Evolutionary conservation across 2,888 invertebrate species (phyloP), one percentile per base, ranked within the genome.

Genomic region (Eupithecia exiguata): DNA sequence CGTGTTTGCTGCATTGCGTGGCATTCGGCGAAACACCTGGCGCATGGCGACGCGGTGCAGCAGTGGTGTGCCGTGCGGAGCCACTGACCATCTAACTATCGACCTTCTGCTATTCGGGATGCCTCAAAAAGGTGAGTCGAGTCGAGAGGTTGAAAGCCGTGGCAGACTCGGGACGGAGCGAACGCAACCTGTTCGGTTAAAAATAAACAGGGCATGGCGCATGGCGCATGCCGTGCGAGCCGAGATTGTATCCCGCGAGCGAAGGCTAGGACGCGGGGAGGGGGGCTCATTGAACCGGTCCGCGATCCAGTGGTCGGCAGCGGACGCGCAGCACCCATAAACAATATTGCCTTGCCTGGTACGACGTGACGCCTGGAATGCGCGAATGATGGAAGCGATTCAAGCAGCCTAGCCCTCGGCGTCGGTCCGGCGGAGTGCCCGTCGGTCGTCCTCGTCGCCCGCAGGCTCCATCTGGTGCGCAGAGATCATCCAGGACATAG

Each of bases 161-260:
- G 63, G 68, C 35, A 63, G 63, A 67, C 65, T 83, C 83, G 72
- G 69, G 70, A 84, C 81, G 83, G 82, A 86, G 85, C 85, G 84
- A 82, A 86, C 82, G 83, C 83, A 89, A 91, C 90, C 88, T 84
- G 90, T 89, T 86, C 43, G 82, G 86, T 87, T 90, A 89, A 89
- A 91, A 90, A 91, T 91, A 91, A 88, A 89, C 88, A 74, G 69
- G 76, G 70, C 62, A 46, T 9, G 38, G 38, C 38, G 38, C 38
- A 38, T 38, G 38, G 74, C 76, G 62, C 30, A 30, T 79, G 72
- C 80, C 74, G 79, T 49, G 74, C 70, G 68, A 76, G 71, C 84
- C 78, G 85, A 84, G 87, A 87, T 85, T 86, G 79, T 82, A 82
- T 81, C 83, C 80, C 71, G 74, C 66, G 58, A 70, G 74, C 36